Percentiles rank a stretch among this genome's conserved stretches.
phyloP scores from a whole-genome alignment of 1,140 invertebrate species.

The Ditylenchus dipsaci region DNA sequence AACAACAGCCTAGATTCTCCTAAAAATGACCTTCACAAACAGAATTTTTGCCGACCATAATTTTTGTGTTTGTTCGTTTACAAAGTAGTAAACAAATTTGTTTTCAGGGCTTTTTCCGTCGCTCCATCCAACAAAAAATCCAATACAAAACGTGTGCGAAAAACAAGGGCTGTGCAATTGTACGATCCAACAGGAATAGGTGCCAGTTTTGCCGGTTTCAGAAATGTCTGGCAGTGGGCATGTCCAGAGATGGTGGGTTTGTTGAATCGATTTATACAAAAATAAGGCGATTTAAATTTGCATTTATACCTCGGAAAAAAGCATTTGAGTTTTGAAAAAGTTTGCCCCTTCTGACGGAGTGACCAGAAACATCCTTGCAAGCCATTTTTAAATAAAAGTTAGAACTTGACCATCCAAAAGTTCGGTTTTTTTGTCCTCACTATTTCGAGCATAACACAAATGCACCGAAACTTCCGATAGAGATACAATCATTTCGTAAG shows the following conservation, averaged over 20 bases:
- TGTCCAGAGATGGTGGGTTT: constrained; percentile 89
- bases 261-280: too few relatives aligned
- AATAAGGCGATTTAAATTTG: too few relatives aligned
- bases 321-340: too few relatives aligned
- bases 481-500: too few relatives aligned
- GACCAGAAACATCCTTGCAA: too few relatives aligned
- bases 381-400: too few relatives aligned
- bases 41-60: not conserved
- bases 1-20: not conserved
- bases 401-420: too few relatives aligned
- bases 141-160: constrained; percentile 94
- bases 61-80: not conserved
- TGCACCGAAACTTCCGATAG: too few relatives aligned
- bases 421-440: too few relatives aligned
- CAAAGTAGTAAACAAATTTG: not conserved
- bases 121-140: constrained; percentile 94
- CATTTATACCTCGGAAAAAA: too few relatives aligned
- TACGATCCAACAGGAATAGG: constrained; percentile 89
- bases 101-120: constrained; percentile 67
- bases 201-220: constrained; percentile 94
- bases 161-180: constrained; percentile 92
- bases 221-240: constrained; percentile 95
- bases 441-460: too few relatives aligned
- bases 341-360: too few relatives aligned
- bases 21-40: not conserved